Conservation (phyloP, 2,797 vertebrate species). For the Gorsachius magnificus region DNA sequence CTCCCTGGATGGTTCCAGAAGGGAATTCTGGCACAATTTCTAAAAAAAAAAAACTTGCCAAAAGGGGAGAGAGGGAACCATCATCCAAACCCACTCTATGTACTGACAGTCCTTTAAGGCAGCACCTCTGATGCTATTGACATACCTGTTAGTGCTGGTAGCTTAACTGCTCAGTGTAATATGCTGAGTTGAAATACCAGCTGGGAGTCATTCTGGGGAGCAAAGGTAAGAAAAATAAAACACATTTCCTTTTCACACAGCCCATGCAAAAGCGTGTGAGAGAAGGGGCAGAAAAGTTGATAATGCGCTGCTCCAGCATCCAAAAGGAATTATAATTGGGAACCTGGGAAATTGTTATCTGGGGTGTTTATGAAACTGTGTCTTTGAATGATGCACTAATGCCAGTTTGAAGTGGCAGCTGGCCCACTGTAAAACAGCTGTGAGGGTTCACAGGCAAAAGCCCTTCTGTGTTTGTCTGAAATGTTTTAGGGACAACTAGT, state of each 20-base stretch:
- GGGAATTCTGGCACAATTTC: background rate
- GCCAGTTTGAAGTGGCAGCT: background rate
- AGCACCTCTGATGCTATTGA: background rate
- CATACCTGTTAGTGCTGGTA: background rate
- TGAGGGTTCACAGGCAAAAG: background rate
- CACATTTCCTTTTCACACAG: background rate
- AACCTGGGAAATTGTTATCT: background rate
- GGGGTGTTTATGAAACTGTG: background rate
- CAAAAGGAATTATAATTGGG: background rate
- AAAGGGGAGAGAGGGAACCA: background rate
- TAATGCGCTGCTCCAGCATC: background rate
- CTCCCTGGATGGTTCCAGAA: background rate
- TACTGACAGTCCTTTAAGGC: background rate
- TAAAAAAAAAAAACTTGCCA: no score
- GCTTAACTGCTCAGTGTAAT: background rate
- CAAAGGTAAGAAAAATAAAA: background rate
- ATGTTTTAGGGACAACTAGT: background rate
- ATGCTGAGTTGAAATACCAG: background rate
- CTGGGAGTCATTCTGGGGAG: background rate
- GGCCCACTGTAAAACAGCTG: background rate
- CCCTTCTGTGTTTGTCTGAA: background rate
- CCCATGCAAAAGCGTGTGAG: background rate
- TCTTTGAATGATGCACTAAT: background rate
- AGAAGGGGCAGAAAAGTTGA: background rate
- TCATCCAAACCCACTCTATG: fast-evolving